Base-by-base conservation (phyloP, 35 echinoderm and acorn worm species). In the Nesometra sesokonis region DNA sequence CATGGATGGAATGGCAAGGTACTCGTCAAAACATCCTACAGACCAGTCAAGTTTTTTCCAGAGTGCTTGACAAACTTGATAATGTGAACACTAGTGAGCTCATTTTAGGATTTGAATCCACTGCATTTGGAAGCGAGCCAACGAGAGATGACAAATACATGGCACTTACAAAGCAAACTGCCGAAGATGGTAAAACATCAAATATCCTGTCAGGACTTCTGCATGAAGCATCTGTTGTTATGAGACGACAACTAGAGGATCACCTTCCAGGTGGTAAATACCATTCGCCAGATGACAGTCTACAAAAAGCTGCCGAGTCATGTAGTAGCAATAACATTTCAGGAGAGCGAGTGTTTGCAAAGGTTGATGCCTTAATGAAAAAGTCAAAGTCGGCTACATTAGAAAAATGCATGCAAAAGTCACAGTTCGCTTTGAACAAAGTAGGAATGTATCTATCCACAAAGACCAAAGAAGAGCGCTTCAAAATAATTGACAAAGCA, bases 1-100 rank as follows among this genome's bases (percentile, higher is more conserved):
- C 83, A 85, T 85, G 83, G 83, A 85, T 85, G 83, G 5, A 46
- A 40, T 85, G 83, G 38, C 82, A 85, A 37, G 83, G 36, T 30
- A 37, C 31, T 32, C 4, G 36, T 30, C 15, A 30, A n/a, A 30
- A 4, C 15, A 84, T 84, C 31, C 82, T 84, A 8, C 27, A 38
- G 9, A 84, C 82, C 9, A 19, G 31, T 35, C 17, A 33, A 19
- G 34, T 36, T 31, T 35, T 84, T 37, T 21, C 30, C 35, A 84
- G 31, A 37, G 82, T 84, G 19, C 32, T 35, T 19, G 78, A 84
- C 35, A n/a, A 37, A 29, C 17, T 84, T 36, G 31, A n/a, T n/a
- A 30, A 36, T 84, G 30, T 33, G 9, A 37, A 84, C 31, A 37
- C 13, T 11, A 33, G 34, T 15, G 31, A 84, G 13, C 30, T 84